Percentiles rank a stretch among this genome's conserved stretches.
Conservation (phyloP, 92 coral and sea anemone genomes). For the Epizoanthus ramosus region DNA sequence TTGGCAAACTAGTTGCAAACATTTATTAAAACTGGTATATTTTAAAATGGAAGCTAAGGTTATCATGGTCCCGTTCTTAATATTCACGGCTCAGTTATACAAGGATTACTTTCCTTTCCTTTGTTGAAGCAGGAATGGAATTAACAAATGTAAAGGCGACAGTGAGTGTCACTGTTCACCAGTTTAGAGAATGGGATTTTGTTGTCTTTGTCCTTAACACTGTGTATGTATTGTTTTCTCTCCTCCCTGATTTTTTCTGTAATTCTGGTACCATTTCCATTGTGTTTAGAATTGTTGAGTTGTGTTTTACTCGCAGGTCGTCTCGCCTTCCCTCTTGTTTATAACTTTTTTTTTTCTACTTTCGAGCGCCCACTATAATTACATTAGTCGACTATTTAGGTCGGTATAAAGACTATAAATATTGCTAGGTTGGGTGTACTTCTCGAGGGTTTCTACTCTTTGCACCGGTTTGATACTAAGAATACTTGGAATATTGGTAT, state of each 20-base stretch:
- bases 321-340: too few species aligned
- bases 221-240: background rate
- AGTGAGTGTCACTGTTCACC: background rate
- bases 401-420: too few species aligned
- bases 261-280: too few species aligned
- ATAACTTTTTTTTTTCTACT: too few species aligned
- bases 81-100: too few species aligned
- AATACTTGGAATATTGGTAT: slow-evolving; percentile 21
- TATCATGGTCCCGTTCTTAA: too few species aligned
- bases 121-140: background rate
- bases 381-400: too few species aligned
- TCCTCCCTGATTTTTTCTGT: background rate
- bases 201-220: background rate
- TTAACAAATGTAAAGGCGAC: background rate
- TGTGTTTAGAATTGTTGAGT: too few species aligned
- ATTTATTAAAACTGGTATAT: background rate
- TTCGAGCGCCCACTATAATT: too few species aligned
- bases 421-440: background rate
- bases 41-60: background rate
- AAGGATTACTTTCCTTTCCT: background rate
- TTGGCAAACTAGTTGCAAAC: background rate
- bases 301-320: too few species aligned
- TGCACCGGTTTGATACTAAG: slow-evolving; percentile 29
- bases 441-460: slow-evolving; percentile 10
- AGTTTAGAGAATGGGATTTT: background rate